Percentiles rank a stretch among this genome's conserved stretches.
Evolutionary conservation across 53 echinoderm and acorn worm species (phyloP).

Genomic region (Glandiceps talaboti): DNA sequence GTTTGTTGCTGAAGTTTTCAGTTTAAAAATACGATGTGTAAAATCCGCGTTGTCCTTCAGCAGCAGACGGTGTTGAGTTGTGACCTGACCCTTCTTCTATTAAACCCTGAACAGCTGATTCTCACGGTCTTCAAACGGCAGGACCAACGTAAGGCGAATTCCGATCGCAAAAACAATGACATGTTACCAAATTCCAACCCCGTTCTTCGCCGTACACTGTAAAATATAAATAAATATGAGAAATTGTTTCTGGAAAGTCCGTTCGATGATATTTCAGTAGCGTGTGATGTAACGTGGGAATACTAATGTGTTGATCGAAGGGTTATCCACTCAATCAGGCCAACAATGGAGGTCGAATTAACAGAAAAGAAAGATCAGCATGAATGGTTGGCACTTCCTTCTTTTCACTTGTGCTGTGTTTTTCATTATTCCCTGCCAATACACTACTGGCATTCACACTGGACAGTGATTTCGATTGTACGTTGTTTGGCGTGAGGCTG

Average conservation of each 20-base stretch:
- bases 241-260: not conserved
- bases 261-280: not conserved
- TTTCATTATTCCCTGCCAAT: not conserved
- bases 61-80: no score
- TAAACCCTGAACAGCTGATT: not conserved
- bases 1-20: no score
- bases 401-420: not conserved
- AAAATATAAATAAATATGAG: not conserved
- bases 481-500: not conserved
- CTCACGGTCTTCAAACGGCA: not conserved
- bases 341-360: not conserved
- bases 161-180: not conserved
- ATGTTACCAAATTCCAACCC: not conserved
- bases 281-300: not conserved
- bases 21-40: no score
- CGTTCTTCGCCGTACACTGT: not conserved
- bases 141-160: not conserved
- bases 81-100: not conserved
- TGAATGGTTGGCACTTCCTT: not conserved
- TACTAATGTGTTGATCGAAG: not conserved
- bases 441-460: not conserved
- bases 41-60: no score
- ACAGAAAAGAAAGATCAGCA: not conserved
- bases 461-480: not conserved
- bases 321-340: not conserved